Evolutionary conservation across 1,140 invertebrate species (phyloP).

Genomic region (Drosophila punjabiensis): DNA sequence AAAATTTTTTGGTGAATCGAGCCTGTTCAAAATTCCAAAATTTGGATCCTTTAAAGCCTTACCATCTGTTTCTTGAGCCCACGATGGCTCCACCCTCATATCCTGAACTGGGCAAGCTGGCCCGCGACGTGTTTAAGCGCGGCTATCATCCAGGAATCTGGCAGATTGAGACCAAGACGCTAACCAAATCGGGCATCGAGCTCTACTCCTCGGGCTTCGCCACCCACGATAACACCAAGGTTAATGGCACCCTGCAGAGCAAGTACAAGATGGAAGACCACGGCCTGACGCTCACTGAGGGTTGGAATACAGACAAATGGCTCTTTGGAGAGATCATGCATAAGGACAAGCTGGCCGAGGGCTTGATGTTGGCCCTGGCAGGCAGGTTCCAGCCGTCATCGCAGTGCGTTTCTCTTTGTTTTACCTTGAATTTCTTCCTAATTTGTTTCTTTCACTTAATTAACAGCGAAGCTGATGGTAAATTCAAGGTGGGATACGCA

Average conservation of each 20-base stretch:
- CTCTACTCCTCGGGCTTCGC: slow-evolving; percentile 56
- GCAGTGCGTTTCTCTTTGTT: slow-evolving; percentile 28
- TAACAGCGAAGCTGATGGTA: slow-evolving; percentile 42
- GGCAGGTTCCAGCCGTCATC: slow-evolving; percentile 48
- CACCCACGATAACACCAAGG: slow-evolving; percentile 62
- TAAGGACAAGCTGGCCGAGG: slow-evolving; percentile 58
- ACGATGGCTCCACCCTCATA: slow-evolving; percentile 56
- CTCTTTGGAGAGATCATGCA: slow-evolving; percentile 67
- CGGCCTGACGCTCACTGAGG: slow-evolving; percentile 58
- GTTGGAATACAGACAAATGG: slow-evolving; percentile 67
- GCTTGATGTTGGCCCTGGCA: slow-evolving; percentile 55
- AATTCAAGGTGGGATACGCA: slow-evolving; percentile 46
- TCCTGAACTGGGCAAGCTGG: slow-evolving; percentile 61
- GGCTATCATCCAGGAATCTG: slow-evolving; percentile 71
- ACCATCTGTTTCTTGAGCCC: slow-evolving; percentile 36
- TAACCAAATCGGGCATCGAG: slow-evolving; percentile 60
- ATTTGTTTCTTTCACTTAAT: not conserved
- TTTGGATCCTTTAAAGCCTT: slow-evolving; percentile 35
- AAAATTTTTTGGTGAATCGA: slow-evolving; percentile 33
- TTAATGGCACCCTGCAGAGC: slow-evolving; percentile 62
- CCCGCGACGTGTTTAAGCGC: slow-evolving; percentile 59
- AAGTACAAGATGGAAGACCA: slow-evolving; percentile 69
- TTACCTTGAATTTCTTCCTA: not conserved
- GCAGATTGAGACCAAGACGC: slow-evolving; percentile 65
- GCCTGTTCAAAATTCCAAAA: slow-evolving; percentile 22